phyloP scores from a whole-genome alignment of 2,888 invertebrate genomes.

The Chelonus formosanus region DNA sequence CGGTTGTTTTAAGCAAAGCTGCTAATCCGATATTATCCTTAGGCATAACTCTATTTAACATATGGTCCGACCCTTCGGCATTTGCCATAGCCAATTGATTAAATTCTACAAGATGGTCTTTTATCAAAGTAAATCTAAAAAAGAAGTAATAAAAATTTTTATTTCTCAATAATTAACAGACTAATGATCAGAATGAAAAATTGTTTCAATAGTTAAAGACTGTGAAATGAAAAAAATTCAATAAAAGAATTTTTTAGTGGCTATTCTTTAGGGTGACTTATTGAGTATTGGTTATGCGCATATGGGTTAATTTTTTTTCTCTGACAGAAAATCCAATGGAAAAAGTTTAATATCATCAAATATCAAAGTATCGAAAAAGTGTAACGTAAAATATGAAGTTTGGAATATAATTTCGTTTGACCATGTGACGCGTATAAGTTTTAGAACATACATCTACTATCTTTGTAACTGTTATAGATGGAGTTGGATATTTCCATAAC shows the following conservation, averaged over 20 bases:
- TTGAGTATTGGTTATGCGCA: too few species aligned
- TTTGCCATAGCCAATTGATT: slow-evolving; percentile 99
- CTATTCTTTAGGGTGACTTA: too few species aligned
- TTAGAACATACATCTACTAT: slow-evolving; percentile 46
- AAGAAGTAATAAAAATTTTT: slow-evolving; percentile 26
- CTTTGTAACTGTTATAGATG: slow-evolving; percentile 37
- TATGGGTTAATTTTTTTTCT: slow-evolving; percentile 5
- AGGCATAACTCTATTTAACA: slow-evolving; percentile 98
- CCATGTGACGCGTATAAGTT: slow-evolving; percentile 52
- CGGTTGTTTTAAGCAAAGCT: slow-evolving; percentile 93
- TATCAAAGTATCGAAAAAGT: slow-evolving; percentile 31
- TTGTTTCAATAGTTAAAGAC: too few species aligned
- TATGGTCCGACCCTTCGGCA: slow-evolving; percentile 97
- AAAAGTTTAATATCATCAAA: slow-evolving; percentile 6
- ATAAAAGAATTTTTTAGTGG: neutral
- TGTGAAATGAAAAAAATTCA: neutral
- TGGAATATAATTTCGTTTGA: slow-evolving; percentile 46
- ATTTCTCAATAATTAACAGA: too few species aligned
- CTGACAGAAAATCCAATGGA: slow-evolving; percentile 9
- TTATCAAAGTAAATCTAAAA: slow-evolving; percentile 89
- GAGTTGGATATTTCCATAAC: slow-evolving; percentile 40
- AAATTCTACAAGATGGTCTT: slow-evolving; percentile 97
- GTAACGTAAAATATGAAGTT: slow-evolving; percentile 47
- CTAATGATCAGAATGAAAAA: too few species aligned
- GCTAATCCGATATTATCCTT: slow-evolving; percentile 99